phyloP scores from a whole-genome alignment of 2,113 vertebrate species.

The Lontra canadensis region DNA sequence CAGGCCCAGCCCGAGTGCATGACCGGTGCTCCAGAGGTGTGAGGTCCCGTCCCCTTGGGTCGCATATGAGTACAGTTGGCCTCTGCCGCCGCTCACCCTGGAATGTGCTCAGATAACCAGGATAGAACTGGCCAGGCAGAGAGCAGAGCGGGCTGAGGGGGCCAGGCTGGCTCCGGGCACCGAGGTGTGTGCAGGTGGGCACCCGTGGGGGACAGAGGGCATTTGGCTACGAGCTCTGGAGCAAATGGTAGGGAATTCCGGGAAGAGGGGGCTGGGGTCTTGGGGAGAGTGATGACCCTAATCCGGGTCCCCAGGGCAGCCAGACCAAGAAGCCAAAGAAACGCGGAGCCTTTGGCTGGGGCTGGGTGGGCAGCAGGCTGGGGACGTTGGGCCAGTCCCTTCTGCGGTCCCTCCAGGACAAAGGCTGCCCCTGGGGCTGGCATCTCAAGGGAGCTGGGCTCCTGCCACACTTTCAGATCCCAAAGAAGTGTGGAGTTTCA shows the following conservation, averaged over 20 bases:
- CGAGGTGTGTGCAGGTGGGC: neutral
- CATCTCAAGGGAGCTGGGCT: neutral
- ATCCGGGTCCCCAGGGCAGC: neutral
- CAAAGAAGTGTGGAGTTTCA: neutral
- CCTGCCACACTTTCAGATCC: neutral
- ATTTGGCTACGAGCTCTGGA: neutral
- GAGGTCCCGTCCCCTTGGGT: neutral
- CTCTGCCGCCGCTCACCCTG: neutral
- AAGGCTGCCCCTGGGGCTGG: neutral
- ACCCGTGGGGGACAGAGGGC: neutral
- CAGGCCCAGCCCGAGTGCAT: fast-evolving
- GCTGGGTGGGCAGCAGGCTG: no score
- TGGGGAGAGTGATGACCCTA: fast-evolving
- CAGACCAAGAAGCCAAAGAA: neutral
- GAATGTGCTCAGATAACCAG: neutral
- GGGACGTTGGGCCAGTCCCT: neutral
- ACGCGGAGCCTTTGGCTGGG: neutral
- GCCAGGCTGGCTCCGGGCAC: no score
- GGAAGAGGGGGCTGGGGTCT: neutral
- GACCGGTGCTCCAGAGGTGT: fast-evolving
- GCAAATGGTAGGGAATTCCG: neutral
- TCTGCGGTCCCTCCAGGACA: neutral
- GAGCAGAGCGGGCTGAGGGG: neutral
- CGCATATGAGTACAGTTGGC: fast-evolving
- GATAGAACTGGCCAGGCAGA: neutral